Evolutionary conservation across 2,888 invertebrate genomes (phyloP).

Genomic region (Bombyx huttoni): DNA sequence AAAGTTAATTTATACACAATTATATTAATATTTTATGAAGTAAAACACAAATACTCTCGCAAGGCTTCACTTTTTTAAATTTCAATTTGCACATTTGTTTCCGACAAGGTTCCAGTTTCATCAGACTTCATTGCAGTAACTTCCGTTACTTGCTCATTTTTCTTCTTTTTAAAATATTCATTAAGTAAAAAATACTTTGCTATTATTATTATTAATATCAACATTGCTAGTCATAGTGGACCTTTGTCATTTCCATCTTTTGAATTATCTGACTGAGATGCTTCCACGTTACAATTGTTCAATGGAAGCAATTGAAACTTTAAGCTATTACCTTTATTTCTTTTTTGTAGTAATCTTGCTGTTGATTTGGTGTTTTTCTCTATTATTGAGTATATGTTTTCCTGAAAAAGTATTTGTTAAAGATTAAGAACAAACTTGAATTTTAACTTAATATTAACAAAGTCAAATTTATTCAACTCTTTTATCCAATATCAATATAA

Average conservation of each 20-base stretch:
- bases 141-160: neutral
- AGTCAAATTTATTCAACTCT: too few species aligned
- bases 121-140: neutral
- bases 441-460: too few species aligned
- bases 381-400: constrained; percentile 69
- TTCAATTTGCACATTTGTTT: too few species aligned
- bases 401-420: constrained; percentile 49
- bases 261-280: constrained; percentile 13
- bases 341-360: constrained; percentile 75
- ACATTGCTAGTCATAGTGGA: constrained; percentile 54
- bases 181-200: constrained; percentile 40
- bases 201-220: constrained; percentile 28
- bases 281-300: constrained; percentile 23
- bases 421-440: too few species aligned
- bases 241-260: constrained; percentile 28
- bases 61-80: too few species aligned
- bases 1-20: too few species aligned
- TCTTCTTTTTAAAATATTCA: constrained; percentile 22
- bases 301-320: constrained; percentile 75
- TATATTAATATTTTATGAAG: too few species aligned
- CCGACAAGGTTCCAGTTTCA: neutral
- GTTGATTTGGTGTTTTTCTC: constrained; percentile 62
- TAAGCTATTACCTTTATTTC: constrained; percentile 72
- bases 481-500: too few species aligned
- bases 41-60: too few species aligned